These are phyloP conservation scores for Tenthredo distinguenda DNA, from an alignment of 2,888 invertebrate species.

Conservation along the genomic window DNA sequence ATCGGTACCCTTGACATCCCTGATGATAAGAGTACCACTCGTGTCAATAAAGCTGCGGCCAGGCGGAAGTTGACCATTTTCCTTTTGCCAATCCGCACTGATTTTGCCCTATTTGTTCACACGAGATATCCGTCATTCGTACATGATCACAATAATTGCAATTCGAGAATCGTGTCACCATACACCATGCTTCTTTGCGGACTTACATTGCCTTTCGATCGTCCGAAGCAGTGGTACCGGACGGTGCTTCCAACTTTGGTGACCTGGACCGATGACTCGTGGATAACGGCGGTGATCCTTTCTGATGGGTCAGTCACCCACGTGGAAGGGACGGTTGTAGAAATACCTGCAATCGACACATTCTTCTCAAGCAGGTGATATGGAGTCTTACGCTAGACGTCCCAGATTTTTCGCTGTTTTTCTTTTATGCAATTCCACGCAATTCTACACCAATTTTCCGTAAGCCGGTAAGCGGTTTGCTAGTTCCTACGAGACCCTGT, in stretches of 20 bases:
- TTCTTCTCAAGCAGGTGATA: background rate
- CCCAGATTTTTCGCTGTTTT: background rate
- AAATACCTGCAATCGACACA: background rate
- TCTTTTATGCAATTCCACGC: background rate
- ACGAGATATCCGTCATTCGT: background rate
- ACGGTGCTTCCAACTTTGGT: background rate
- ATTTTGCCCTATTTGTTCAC: slow-evolving; percentile 76
- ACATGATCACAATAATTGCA: background rate
- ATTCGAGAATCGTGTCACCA: background rate
- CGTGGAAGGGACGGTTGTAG: background rate
- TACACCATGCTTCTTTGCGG: background rate
- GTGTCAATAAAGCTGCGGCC: slow-evolving; percentile 84
- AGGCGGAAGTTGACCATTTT: slow-evolving; percentile 86
- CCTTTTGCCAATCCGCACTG: slow-evolving; percentile 89
- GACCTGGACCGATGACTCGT: background rate
- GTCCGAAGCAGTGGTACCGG: background rate
- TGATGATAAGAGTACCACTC: slow-evolving; percentile 88
- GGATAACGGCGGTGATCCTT: background rate
- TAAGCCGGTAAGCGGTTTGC: background rate
- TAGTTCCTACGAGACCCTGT: background rate
- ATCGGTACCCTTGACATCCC: slow-evolving; percentile 88
- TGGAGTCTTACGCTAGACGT: background rate
- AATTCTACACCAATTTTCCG: background rate
- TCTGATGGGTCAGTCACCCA: background rate
- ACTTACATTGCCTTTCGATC: background rate